Evolutionary conservation across 1,140 invertebrate species (phyloP), one percentile per base, ranked within the genome.

Genomic region (Neodiprion pinetum): DNA sequence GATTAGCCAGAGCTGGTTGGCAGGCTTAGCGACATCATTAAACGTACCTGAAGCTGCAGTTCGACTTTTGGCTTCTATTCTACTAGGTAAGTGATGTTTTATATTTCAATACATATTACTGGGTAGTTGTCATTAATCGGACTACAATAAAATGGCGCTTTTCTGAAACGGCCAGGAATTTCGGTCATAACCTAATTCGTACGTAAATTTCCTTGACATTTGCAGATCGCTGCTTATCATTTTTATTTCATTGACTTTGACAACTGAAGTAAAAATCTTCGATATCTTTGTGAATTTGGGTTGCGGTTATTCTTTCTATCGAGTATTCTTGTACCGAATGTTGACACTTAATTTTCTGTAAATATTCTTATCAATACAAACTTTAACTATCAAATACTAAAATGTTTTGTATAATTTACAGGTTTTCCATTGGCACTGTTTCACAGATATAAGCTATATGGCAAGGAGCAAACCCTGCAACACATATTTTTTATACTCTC

Each of bases 371-470:
- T 47, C 48, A 21, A 28, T n/a, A 75, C 70, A 23, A 47, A 50
- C 65, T 72, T 48, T 75, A 65, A 73, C 70, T 17, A 68, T 17
- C 0, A 49, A 73, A 68, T 65, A 28, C 66, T 48, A 9, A 70
- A 48, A 53, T 75, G 68, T 17, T 73, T 23, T 78, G 71, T 81
- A 74, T 82, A 83, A 78, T 84, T 91, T 89, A 75, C 85, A 96
- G 94, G 93, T 71, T 97, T 96, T 86, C 95, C 95, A 4, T 84
- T 97, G 61, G 95, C 93, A 10, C 83, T 93, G 11, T 72, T 96
- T 40, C 93, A 97, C 82, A 90, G 92, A 77, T 84, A 89, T 77
- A 83, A 83, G 66, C 74, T 96, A 8, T 91, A 90, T 74, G 89
- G 88, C 71, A 89, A 90, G 80, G 80, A 86, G 72, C 85, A 88